Evolutionary conservation across 1,140 invertebrate species (phyloP).

Genomic region (Thaumetopoea pityocampa): DNA sequence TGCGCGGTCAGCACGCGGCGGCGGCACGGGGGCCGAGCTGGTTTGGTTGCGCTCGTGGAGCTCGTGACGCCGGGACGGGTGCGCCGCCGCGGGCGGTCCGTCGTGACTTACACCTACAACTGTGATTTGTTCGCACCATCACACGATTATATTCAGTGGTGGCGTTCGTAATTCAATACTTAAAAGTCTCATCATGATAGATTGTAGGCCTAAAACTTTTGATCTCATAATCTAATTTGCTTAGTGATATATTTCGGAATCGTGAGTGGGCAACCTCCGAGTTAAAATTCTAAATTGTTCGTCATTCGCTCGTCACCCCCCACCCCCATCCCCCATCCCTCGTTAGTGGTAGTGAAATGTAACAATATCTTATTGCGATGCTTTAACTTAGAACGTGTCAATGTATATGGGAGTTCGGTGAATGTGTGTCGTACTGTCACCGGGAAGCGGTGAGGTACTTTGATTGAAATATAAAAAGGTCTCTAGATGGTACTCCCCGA

Average conservation of each 20-base stretch:
- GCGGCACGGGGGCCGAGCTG: constrained; percentile 11
- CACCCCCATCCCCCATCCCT: constrained; percentile 22
- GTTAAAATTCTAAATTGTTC: constrained; percentile 69
- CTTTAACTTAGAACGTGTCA: constrained; percentile 71
- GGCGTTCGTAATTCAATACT: constrained; percentile 69
- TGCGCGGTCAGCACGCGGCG: constrained; percentile 1
- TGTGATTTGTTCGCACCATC: constrained; percentile 70
- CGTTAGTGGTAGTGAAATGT: constrained; percentile 64
- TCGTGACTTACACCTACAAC: constrained; percentile 66
- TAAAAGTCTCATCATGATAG: constrained; percentile 65
- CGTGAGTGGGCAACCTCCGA: constrained; percentile 56
- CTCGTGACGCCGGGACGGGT: constrained; percentile 41
- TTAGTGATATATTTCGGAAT: constrained; percentile 68
- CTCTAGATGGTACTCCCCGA: constrained; percentile 45
- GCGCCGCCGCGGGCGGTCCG: too few relatives aligned
- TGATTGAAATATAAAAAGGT: constrained; percentile 44
- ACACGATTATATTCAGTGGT: constrained; percentile 55
- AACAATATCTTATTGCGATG: constrained; percentile 75
- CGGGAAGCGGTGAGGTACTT: constrained; percentile 52
- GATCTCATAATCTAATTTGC: constrained; percentile 76
- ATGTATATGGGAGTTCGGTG: constrained; percentile 64
- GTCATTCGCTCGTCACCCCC: constrained; percentile 52
- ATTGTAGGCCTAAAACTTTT: constrained; percentile 73
- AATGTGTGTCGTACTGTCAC: constrained; percentile 66
- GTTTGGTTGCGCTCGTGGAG: constrained; percentile 35